phyloP scores from a whole-genome alignment of 1,140 invertebrate genomes.

The Drosophila willistoni region DNA sequence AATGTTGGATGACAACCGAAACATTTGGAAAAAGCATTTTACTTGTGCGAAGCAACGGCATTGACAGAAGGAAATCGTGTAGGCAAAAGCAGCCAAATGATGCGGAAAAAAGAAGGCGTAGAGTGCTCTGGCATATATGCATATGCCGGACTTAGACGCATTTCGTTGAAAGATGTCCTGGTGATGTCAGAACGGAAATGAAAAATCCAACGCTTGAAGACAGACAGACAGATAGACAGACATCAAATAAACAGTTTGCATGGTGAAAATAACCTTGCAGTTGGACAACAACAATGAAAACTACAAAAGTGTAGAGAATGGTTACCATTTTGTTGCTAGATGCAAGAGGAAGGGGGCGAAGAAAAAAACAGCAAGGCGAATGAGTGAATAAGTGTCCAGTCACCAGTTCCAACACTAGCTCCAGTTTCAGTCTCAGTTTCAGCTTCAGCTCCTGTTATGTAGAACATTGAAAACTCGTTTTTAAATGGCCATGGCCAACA shows the following conservation, averaged over 20 bases:
- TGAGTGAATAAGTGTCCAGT: slow-evolving; percentile 66
- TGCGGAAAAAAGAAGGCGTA: slow-evolving; percentile 53
- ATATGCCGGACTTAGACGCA: slow-evolving; percentile 28
- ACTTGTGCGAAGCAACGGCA: slow-evolving; percentile 30
- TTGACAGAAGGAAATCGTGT: slow-evolving; percentile 65
- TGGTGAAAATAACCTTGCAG: slow-evolving; percentile 46
- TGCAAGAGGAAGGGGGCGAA: slow-evolving; percentile 18
- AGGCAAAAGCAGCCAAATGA: slow-evolving; percentile 57
- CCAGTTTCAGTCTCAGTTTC: slow-evolving; percentile 15
- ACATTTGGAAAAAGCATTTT: slow-evolving; percentile 58
- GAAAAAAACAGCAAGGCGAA: slow-evolving; percentile 54
- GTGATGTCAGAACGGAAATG: slow-evolving; percentile 69
- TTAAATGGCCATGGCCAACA: slow-evolving; percentile 67
- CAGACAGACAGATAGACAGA: slow-evolving; percentile 30
- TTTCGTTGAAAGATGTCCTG: slow-evolving; percentile 29
- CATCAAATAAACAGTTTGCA: slow-evolving; percentile 64
- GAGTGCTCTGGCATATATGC: slow-evolving; percentile 12
- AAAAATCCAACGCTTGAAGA: slow-evolving; percentile 61
- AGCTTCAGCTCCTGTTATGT: slow-evolving; percentile 36
- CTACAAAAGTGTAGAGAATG: slow-evolving; percentile 25
- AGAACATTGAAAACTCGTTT: slow-evolving; percentile 74
- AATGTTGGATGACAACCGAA: slow-evolving; percentile 50
- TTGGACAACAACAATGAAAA: neutral
- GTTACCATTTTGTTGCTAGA: slow-evolving; percentile 58
- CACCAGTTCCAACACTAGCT: slow-evolving; percentile 18